A percentile compares a stretch with the other conserved stretches of the same genome.
Evolutionary conservation across 2,888 invertebrate species (phyloP).

Genomic region (Chironomus riparius): DNA sequence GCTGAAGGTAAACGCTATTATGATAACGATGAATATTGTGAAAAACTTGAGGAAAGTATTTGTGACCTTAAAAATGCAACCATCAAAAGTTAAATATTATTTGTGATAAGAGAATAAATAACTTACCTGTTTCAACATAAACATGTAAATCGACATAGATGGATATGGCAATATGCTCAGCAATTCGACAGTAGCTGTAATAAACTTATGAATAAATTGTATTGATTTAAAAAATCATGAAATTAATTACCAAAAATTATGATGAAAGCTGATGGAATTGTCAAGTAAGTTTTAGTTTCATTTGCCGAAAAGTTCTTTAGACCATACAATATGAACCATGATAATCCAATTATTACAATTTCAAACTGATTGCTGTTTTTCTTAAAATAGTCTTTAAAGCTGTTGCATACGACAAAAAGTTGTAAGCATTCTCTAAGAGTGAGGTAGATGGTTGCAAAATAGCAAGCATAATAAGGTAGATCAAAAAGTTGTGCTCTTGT

Average conservation of each 20-base stretch:
- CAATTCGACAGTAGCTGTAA: constrained; percentile 19
- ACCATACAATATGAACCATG: constrained; percentile 1
- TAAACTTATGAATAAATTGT: neutral
- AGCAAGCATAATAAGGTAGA: neutral
- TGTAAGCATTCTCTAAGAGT: constrained; percentile 6
- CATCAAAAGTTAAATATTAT: too few species aligned
- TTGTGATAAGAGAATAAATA: too few species aligned
- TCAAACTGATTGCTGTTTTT: constrained; percentile 26
- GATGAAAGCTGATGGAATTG: constrained; percentile 19
- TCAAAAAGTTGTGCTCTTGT: neutral
- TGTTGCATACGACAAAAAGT: neutral
- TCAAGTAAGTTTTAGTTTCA: neutral
- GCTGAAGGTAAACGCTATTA: constrained; percentile 23
- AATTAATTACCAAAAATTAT: constrained; percentile 20
- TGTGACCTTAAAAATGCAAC: neutral
- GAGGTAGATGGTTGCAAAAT: constrained; percentile 7
- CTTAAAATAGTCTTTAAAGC: constrained; percentile 6
- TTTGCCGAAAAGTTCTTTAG: neutral
- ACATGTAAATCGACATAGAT: constrained; percentile 25
- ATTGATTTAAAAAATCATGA: neutral
- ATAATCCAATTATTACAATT: constrained; percentile 11
- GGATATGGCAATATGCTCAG: constrained; percentile 17
- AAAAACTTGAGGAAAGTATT: constrained; percentile 25
- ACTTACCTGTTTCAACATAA: constrained; percentile 12
- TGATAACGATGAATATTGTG: constrained; percentile 20